Conservation (phyloP, 2,797 vertebrate species). For the Synaphobranchus kaupii region DNA sequence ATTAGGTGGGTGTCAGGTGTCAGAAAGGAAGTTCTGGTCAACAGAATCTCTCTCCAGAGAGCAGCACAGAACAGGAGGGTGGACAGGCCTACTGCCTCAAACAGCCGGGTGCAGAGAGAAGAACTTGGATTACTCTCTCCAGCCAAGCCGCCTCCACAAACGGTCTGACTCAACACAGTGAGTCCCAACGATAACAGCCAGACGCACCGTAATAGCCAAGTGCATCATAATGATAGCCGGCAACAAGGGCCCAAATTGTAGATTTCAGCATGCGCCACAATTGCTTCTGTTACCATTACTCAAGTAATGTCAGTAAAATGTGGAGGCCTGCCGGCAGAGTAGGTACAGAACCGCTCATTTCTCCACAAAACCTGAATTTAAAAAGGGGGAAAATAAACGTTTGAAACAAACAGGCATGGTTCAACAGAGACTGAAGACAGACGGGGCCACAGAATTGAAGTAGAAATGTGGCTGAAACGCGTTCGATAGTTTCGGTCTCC, state of each 20-base stretch:
- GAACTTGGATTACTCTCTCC: slow-evolving; percentile 2
- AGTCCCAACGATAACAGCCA: neutral
- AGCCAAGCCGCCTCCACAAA: neutral
- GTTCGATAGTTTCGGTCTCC: neutral
- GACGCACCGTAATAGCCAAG: neutral
- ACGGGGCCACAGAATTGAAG: neutral
- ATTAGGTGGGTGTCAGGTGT: too few species aligned
- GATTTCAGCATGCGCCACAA: neutral
- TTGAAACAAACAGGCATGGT: neutral
- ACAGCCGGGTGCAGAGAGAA: neutral
- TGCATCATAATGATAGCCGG: neutral
- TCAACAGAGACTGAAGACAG: neutral
- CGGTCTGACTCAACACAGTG: neutral
- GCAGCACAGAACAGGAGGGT: neutral
- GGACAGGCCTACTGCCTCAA: neutral
- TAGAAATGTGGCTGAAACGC: neutral
- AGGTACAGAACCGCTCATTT: neutral
- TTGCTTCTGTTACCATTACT: neutral
- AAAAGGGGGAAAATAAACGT: neutral
- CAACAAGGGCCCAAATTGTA: neutral
- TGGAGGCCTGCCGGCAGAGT: neutral
- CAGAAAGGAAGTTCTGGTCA: neutral
- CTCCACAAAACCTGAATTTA: neutral
- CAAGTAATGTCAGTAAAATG: neutral
- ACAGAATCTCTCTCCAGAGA: neutral